A percentile compares a stretch with the other conserved stretches of the same genome.
Conservation (phyloP, 2,797 vertebrate species). For the Percopsis omiscomaycus region DNA sequence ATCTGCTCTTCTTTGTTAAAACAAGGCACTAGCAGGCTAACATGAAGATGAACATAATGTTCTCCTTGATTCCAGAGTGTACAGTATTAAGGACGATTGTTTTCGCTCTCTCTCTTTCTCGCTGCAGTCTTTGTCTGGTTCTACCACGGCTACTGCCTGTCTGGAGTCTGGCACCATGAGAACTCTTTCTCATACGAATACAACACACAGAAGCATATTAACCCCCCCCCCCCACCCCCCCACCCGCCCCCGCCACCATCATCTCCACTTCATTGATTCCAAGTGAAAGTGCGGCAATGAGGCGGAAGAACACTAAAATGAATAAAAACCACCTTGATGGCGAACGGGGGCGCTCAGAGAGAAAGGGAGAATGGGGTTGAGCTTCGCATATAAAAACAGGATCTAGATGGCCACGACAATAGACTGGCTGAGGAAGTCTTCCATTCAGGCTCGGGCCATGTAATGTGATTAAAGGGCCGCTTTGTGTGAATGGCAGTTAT, state of each 20-base stretch:
- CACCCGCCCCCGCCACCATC: constrained; percentile 15
- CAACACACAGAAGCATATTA: constrained; percentile 66
- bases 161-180: constrained; percentile 41
- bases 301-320: constrained; percentile 36
- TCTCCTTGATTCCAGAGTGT: constrained; percentile 46
- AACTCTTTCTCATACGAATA: constrained; percentile 72
- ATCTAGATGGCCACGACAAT: constrained; percentile 60
- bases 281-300: constrained; percentile 30
- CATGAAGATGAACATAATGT: constrained; percentile 27
- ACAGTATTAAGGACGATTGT: constrained; percentile 19
- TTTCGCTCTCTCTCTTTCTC: constrained; percentile 28
- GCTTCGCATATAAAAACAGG: constrained; percentile 68
- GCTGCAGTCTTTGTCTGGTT: constrained; percentile 36
- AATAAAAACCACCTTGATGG: constrained; percentile 63
- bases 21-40: constrained; percentile 24
- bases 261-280: constrained; percentile 45
- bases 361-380: constrained; percentile 52
- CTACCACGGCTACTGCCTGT: constrained; percentile 52
- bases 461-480: constrained; percentile 74
- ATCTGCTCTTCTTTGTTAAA: constrained; percentile 51
- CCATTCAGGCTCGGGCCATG: constrained; percentile 64
- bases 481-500: constrained; percentile 71
- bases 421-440: constrained; percentile 63
- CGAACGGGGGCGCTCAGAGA: constrained; percentile 53
- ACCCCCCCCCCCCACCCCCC: constrained; percentile 4